Percentiles rank a stretch among this genome's conserved stretches.
phyloP scores from a whole-genome alignment of 2,113 vertebrate genomes.

The Cichladusa arquata region DNA sequence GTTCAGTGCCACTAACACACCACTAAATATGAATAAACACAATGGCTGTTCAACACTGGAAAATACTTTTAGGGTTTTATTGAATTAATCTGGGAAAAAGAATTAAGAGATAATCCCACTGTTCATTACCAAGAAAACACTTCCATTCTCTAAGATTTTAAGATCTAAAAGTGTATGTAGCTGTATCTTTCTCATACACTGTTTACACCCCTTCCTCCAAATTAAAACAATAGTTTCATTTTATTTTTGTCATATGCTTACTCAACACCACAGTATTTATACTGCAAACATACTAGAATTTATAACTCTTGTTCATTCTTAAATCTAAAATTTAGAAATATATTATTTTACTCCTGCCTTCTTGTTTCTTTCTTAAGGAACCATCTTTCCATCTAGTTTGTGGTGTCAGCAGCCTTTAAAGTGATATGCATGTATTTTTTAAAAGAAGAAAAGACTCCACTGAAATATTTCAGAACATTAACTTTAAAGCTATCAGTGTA shows the following conservation, averaged over 20 bases:
- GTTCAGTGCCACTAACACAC: background rate
- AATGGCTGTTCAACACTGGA: background rate
- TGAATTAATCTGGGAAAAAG: background rate
- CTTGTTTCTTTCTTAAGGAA: background rate
- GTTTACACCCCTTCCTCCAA: background rate
- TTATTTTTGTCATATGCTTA: slow-evolving; percentile 38
- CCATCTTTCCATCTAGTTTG: background rate
- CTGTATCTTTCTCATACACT: background rate
- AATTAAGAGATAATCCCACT: background rate
- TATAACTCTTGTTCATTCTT: background rate
- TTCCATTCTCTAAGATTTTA: background rate
- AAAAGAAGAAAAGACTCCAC: background rate
- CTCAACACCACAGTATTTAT: slow-evolving; percentile 4
- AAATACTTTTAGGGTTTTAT: background rate
- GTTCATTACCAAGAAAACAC: background rate
- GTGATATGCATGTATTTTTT: background rate
- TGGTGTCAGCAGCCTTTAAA: background rate
- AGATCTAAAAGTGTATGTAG: background rate
- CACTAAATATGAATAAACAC: background rate
- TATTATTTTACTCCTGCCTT: background rate
- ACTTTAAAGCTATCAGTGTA: background rate
- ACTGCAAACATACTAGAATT: background rate
- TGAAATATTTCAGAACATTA: background rate
- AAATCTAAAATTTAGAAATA: background rate
- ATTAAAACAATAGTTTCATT: slow-evolving; percentile 42